phyloP scores from a whole-genome alignment of 1,140 invertebrate genomes.

The Platorchestia sp. region DNA sequence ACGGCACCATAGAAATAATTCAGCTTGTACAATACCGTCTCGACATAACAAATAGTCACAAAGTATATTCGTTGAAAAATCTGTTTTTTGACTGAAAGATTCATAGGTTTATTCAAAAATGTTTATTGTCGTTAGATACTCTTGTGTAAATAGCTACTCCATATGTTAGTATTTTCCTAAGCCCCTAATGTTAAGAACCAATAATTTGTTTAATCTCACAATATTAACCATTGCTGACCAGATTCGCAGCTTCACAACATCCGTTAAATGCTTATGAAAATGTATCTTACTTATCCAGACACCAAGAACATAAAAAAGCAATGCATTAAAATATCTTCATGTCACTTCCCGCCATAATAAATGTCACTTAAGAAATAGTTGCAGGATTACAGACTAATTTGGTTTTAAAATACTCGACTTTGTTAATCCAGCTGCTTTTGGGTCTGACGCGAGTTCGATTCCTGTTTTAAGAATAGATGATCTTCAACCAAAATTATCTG shows the following conservation, averaged over 20 bases:
- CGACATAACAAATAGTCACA: neutral
- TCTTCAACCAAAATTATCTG: too few relatives aligned
- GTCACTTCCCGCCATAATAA: neutral
- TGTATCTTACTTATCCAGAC: neutral
- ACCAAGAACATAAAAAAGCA: neutral
- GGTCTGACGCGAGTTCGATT: neutral
- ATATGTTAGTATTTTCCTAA: conserved; percentile 21
- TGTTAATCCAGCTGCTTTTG: neutral
- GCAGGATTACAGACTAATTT: neutral
- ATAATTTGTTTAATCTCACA: neutral
- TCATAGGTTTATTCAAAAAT: neutral
- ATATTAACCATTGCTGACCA: neutral
- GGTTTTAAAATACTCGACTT: neutral
- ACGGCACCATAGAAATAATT: neutral
- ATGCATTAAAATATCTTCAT: neutral
- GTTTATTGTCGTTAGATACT: neutral
- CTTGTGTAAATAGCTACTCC: conserved; percentile 26
- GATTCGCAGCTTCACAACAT: neutral
- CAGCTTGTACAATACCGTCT: neutral
- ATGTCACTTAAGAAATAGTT: neutral
- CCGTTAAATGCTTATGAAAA: neutral
- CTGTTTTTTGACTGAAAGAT: neutral
- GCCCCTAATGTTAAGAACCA: conserved; percentile 2
- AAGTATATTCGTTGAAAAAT: neutral
- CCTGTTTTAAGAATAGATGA: neutral